Evolutionary conservation across 2,113 vertebrate species (phyloP), one percentile per base, ranked within the genome.

Genomic region (Anthoscopus minutus): DNA sequence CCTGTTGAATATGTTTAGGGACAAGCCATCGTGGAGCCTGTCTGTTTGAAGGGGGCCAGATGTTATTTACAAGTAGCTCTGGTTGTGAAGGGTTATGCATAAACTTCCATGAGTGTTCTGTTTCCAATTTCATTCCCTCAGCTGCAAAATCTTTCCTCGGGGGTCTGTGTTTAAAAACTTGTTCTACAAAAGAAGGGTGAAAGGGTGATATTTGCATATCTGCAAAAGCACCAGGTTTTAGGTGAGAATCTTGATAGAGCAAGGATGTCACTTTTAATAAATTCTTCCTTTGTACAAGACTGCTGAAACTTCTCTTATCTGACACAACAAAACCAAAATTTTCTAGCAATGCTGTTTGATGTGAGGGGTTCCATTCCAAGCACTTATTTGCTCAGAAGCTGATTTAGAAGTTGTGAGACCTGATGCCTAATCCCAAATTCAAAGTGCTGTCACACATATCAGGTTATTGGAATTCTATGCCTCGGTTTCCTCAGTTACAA

Each of bases 61-160:
- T 0, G 0, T 48, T 40, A 30, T 11, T 1, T 21, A 31, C 0
- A 1, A 90, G 20, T 18, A 78, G 22, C 5, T 50, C 16, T 47
- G n/a, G 13, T 10, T 80, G 44, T 19, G 14, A 70, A 69, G 11
- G 30, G 5, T 84, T 6, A 20, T 54, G 22, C 8, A 37, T 15
- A 60, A 62, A 38, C 60, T 84, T 78, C 72, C 37, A 18, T 1
- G 4, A n/a, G 10, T n/a, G 4, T 7, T 64, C 40, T 57, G 7
- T n/a, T 81, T 54, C 56, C 20, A 14, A 2, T 56, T 64, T 79
- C 25, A 40, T 7, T 10, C 35, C 21, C 15, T 72, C 15, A 53
- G 20, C 11, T 65, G 9, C 11, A 78, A 74, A 92, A 37, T 6
- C 3, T 81, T 56, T 83, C 40, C 22, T 84, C 1, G 0, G 1